These are phyloP conservation scores for Heterohyrax brucei DNA, from an alignment of 2,797 vertebrate species.

Conservation along the genomic window DNA sequence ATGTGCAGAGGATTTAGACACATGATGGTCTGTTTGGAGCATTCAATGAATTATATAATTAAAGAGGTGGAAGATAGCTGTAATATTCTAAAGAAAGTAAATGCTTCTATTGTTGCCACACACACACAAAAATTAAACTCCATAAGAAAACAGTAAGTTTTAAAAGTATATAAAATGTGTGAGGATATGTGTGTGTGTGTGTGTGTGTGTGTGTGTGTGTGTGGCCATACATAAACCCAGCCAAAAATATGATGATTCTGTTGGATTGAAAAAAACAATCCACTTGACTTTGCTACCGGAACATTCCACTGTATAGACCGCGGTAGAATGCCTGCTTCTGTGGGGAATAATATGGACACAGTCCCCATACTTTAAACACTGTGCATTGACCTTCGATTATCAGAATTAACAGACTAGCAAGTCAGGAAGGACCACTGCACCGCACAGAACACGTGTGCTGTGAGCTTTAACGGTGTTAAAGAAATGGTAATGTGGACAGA, in stretches of 20 bases:
- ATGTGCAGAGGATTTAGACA: not conserved
- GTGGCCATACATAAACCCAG: not conserved
- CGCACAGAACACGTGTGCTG: not conserved
- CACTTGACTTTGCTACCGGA: slow-evolving; percentile 7
- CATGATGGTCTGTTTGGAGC: not conserved
- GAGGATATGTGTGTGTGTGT: not conserved
- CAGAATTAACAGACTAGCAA: not conserved
- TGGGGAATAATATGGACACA: not conserved
- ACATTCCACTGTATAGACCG: not conserved
- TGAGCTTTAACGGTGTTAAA: not conserved
- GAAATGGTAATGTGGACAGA: not conserved
- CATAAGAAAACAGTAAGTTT: not conserved
- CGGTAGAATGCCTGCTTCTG: not conserved
- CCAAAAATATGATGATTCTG: not conserved
- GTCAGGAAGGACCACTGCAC: not conserved
- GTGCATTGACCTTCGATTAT: not conserved
- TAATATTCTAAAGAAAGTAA: not conserved
- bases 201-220: no score
- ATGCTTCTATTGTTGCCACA: not conserved
- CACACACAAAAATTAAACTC: not conserved
- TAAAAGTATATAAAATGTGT: not conserved
- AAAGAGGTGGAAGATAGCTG: not conserved
- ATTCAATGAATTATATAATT: not conserved
- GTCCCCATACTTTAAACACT: not conserved
- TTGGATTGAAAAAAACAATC: not conserved